phyloP scores from a whole-genome alignment of 2,797 vertebrate genomes.

The Huso huso region DNA sequence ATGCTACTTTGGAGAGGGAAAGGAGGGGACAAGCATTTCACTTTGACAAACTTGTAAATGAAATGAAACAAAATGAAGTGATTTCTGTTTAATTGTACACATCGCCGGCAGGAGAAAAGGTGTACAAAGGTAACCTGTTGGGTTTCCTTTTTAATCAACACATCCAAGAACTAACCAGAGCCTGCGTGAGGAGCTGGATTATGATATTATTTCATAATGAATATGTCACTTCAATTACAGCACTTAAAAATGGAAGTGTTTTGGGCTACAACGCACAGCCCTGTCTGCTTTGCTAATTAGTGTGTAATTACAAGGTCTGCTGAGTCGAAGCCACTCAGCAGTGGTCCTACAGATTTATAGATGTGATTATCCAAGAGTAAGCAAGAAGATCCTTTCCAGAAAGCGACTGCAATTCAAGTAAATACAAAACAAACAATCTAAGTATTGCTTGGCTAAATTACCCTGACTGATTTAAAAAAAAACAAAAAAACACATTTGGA shows the following conservation, averaged over 20 bases:
- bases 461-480: not conserved
- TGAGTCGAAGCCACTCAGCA: slow-evolving; percentile 51
- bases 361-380: slow-evolving; percentile 13
- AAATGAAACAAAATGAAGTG: slow-evolving; percentile 92
- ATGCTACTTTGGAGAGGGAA: slow-evolving; percentile 71
- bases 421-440: not conserved
- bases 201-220: slow-evolving; percentile 74
- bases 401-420: not conserved
- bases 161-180: slow-evolving; percentile 55
- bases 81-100: slow-evolving; percentile 87
- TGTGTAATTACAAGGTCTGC: slow-evolving; percentile 44
- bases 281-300: slow-evolving; percentile 74
- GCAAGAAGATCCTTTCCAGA: slow-evolving; percentile 7
- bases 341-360: slow-evolving; percentile 13
- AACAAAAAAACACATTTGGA: not conserved
- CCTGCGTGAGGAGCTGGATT: slow-evolving; percentile 53
- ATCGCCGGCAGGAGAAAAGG: slow-evolving; percentile 63
- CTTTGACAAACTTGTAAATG: slow-evolving; percentile 85
- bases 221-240: slow-evolving; percentile 81
- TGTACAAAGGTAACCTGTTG: slow-evolving; percentile 67
- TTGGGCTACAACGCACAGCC: slow-evolving; percentile 65
- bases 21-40: slow-evolving; percentile 72
- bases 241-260: slow-evolving; percentile 73
- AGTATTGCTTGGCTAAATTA: not conserved
- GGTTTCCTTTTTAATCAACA: slow-evolving; percentile 75